Conservation (phyloP, 2,113 vertebrate genomes). For the Erythrolamprus reginae region DNA sequence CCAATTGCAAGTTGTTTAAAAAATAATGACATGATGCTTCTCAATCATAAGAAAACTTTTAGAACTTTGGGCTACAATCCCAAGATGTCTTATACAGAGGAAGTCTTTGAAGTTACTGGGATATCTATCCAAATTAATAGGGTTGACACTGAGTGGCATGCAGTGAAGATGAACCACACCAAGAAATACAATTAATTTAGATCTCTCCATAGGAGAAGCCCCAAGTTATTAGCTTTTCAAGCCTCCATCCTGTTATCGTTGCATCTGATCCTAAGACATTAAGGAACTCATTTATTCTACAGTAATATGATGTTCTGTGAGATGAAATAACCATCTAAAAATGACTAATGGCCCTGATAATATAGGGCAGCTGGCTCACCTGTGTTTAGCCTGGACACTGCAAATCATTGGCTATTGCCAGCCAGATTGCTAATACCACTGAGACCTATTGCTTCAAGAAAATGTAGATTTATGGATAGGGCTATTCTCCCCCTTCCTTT, state of each 20-base stretch:
- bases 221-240: background rate
- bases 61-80: background rate
- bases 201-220: background rate
- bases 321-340: background rate
- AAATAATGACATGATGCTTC: background rate
- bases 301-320: background rate
- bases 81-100: background rate
- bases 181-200: background rate
- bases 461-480: conserved; percentile 23
- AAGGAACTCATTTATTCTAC: background rate
- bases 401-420: background rate
- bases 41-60: background rate
- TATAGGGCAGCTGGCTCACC: conserved; percentile 7
- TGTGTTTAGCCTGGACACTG: background rate
- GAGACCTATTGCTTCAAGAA: background rate
- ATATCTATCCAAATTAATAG: background rate
- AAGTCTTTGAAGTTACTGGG: background rate
- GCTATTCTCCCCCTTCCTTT: background rate
- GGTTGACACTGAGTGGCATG: background rate
- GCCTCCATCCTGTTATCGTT: background rate
- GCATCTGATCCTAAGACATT: background rate
- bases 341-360: conserved; percentile 11
- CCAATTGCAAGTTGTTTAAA: background rate
- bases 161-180: background rate
- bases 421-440: background rate